Evolutionary conservation across 2,888 invertebrate species (phyloP).

Genomic region (Drosophila infuscata): DNA sequence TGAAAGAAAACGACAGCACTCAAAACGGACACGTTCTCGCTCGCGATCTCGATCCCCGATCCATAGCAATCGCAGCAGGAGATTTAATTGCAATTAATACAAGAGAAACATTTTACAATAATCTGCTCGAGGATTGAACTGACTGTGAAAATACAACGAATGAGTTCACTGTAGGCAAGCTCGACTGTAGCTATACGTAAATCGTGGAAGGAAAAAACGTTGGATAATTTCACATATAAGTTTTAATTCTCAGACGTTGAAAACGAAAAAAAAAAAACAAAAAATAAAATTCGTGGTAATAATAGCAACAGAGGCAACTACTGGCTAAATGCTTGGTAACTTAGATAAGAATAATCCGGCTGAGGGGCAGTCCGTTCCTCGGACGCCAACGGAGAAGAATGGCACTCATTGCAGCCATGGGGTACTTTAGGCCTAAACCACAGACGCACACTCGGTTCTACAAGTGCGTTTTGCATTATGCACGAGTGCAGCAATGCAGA

Average conservation of each 20-base stretch:
- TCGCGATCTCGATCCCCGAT: conserved; percentile 1
- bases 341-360: not conserved
- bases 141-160: not conserved
- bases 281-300: not conserved
- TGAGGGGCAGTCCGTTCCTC: not conserved
- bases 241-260: conserved; percentile 18
- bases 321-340: not conserved
- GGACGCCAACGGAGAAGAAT: conserved; percentile 18
- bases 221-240: conserved; percentile 6
- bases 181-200: not conserved
- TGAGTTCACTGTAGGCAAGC: not conserved
- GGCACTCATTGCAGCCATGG: conserved; percentile 36
- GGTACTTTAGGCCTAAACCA: conserved; percentile 31
- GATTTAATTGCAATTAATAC: conserved; percentile 15
- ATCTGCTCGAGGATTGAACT: not conserved
- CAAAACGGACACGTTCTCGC: not conserved
- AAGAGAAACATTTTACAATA: not conserved
- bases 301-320: not conserved
- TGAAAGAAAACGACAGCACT: not conserved
- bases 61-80: conserved; percentile 4
- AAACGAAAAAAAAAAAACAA: not conserved
- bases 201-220: not conserved
- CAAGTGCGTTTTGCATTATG: conserved; percentile 67
- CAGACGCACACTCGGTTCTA: conserved; percentile 64
- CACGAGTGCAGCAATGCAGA: conserved; percentile 71